Evolutionary conservation across 1,140 invertebrate genomes (phyloP), one percentile per base, ranked within the genome.

Genomic region (Hyphantria cunea): DNA sequence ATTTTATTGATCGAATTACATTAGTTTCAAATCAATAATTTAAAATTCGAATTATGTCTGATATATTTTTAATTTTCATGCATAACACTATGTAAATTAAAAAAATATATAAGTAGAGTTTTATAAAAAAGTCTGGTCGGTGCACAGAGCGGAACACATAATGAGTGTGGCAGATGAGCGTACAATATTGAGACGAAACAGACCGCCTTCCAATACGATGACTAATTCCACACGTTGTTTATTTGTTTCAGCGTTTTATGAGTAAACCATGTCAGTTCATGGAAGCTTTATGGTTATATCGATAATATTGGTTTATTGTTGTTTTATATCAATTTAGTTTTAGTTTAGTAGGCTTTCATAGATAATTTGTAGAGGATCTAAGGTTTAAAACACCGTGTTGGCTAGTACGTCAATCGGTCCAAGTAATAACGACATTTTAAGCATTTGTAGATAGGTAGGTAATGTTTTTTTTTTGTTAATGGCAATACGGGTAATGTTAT

Each of bases 171-270:
- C 60, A 63, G 60, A 63, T 63, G 55, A 32, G 49, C 39, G 55
- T 62, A 44, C 59, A 52, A 45, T 52, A 62, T 45, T 58, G 54
- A 65, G 63, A 56, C 14, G 63, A 50, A 55, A 50, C 47, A 64
- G 62, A 53, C 49, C 44, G 39, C 41, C 45, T 54, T 53, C 64
- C 51, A 61, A 66, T 41, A 39, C 37, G 54, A 64, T 59, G 60
- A 63, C 60, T 63, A 63, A 63, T 62, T 62, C 60, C 32, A 25
- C 15, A 32, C 37, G 45, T 60, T 56, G 66, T 68, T 68, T 68
- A 60, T 68, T 68, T 64, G 62, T 55, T 62, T 42, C 37, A 54
- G 13, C 50, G 41, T 47, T 64, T 68, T 68, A 68, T 68, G 66
- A 64, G 66, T 60, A 68, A 64, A 64, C 61, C 34, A 11, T 51